Evolutionary conservation across 2,888 invertebrate species (phyloP).

Genomic region (Apamea crenata): DNA sequence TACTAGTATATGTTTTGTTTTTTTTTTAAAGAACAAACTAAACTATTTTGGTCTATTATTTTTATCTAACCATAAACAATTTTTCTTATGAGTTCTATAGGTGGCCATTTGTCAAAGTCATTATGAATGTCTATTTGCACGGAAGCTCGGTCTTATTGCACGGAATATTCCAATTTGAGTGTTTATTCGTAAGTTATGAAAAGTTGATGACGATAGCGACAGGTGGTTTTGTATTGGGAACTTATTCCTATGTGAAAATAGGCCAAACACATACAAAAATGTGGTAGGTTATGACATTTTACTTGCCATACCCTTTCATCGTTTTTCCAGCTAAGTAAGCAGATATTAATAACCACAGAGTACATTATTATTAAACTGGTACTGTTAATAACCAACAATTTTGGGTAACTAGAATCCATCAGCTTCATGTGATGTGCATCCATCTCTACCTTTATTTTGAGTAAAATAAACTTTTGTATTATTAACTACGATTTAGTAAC

Average conservation of each 20-base stretch:
- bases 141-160: not conserved
- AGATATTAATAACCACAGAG: not conserved
- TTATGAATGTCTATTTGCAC: conserved; percentile 18
- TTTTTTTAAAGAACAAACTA: conserved; percentile 44
- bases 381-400: not conserved
- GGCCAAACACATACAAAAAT: conserved; percentile 25
- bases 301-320: not conserved
- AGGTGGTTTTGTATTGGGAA: not conserved
- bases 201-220: not conserved
- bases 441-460: not conserved
- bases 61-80: conserved; percentile 20
- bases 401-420: too few species aligned
- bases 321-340: not conserved
- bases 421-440: not conserved
- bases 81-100: not conserved
- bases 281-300: conserved; percentile 48
- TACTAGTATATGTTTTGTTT: too few species aligned
- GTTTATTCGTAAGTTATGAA: conserved; percentile 4
- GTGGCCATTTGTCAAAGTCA: conserved; percentile 30
- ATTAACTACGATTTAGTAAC: not conserved
- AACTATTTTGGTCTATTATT: conserved; percentile 10
- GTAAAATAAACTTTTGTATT: not conserved
- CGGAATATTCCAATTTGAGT: conserved; percentile 13
- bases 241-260: conserved; percentile 7
- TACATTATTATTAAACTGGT: too few species aligned